These are phyloP conservation scores for Platichthys stellatus DNA, from an alignment of 2,113 vertebrate genomes.

Conservation along the genomic window DNA sequence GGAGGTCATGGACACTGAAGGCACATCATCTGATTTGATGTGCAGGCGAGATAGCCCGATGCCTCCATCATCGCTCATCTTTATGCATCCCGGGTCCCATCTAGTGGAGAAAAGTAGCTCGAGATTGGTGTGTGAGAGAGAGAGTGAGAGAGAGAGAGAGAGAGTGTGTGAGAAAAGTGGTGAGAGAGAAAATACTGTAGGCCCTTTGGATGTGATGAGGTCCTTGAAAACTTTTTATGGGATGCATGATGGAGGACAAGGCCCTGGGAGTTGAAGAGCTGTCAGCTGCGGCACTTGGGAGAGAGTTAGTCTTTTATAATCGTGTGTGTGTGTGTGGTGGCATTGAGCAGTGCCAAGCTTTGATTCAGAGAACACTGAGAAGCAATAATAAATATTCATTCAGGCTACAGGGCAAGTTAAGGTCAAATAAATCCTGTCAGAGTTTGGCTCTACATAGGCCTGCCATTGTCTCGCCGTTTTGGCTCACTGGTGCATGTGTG, in stretches of 20 bases:
- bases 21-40: slow-evolving; percentile 66
- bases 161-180: neutral
- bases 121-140: too few species aligned
- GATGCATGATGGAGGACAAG: slow-evolving; percentile 53
- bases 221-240: slow-evolving; percentile 75
- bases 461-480: neutral
- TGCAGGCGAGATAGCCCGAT: slow-evolving; percentile 26
- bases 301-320: slow-evolving; percentile 40
- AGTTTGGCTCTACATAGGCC: neutral
- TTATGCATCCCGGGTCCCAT: slow-evolving; percentile 51
- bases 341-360: neutral
- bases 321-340: neutral
- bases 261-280: slow-evolving; percentile 60
- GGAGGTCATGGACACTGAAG: slow-evolving; percentile 64
- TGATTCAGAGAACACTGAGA: slow-evolving; percentile 2
- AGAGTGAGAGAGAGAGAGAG: neutral
- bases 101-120: neutral
- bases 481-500: too few species aligned
- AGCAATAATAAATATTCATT: slow-evolving; percentile 14
- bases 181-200: slow-evolving; percentile 30
- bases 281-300: slow-evolving; percentile 24
- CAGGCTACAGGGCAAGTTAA: neutral
- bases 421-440: neutral
- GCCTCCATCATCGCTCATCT: slow-evolving; percentile 69
- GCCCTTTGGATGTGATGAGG: slow-evolving; percentile 41